Base-by-base conservation (phyloP, 2,797 vertebrate species). In the Siniperca obscura region DNA sequence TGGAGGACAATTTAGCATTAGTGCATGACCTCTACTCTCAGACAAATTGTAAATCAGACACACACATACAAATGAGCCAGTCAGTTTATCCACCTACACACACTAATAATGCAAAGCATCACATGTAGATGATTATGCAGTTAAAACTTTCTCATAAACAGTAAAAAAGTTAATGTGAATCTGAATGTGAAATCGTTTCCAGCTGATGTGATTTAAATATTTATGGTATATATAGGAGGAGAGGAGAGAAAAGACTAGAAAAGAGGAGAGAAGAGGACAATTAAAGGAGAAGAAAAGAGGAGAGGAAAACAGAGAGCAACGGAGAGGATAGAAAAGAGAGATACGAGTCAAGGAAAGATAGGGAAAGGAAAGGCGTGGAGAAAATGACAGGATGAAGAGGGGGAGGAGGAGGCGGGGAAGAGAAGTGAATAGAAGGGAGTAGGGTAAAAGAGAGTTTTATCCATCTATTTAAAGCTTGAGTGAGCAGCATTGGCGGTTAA, bases 401-500 rank as follows among this genome's bases (percentile, higher is more conserved):
- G 50, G 8, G 56, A 42, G 70, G 59, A 70, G 55, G 76, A 80
- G 72, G 68, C 48, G 30, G 65, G 68, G 78, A 80, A 34, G 66
- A 79, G 65, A 73, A 76, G 71, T 0, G 21, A 81, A 72, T 53
- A 56, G 80, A 83, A 71, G 67, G 80, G 82, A 80, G 76, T 66
- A 76, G 81, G 81, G 72, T 80, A 85, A 86, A 84, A 89, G 83
- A 90, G 80, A 88, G 90, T 91, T 92, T 92, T 85, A 93, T 89
- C 87, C 91, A 89, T 90, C 91, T 87, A 92, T 93, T 92, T 91
- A 92, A 91, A 89, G 91, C 89, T 81, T 82, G 87, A 89, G 80
- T 90, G 90, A 92, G 88, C 91, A 91, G 91, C 91, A 85, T 36
- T 85, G 86, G 83, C 82, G 55, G 87, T 91, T 93, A 91, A 92